phyloP scores from a whole-genome alignment of 2,888 invertebrate genomes.

The Unio pictorum region DNA sequence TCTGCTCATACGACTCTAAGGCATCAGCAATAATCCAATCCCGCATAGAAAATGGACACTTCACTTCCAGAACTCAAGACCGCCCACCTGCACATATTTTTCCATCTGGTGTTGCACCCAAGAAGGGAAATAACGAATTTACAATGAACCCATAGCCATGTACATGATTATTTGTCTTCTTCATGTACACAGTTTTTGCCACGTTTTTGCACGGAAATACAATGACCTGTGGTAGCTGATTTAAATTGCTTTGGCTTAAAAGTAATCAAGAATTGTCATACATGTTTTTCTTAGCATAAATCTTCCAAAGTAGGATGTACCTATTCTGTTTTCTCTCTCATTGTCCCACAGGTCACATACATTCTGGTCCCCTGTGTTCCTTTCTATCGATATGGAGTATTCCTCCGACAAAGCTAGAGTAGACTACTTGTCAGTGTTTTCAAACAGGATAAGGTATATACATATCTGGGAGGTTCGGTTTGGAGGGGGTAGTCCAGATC shows the following conservation, averaged over 20 bases:
- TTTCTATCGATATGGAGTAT: conserved; percentile 2
- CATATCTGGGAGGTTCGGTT: too few species aligned
- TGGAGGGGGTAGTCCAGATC: too few species aligned
- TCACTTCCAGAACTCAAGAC: too few species aligned
- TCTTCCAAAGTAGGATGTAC: conserved; percentile 18
- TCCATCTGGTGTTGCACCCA: conserved; percentile 1
- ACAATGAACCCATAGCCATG: conserved; percentile 28
- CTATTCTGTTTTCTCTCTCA: conserved; percentile 7
- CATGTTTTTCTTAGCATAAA: not conserved
- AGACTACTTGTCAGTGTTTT: too few species aligned
- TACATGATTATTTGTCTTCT: conserved; percentile 18
- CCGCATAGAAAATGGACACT: too few species aligned
- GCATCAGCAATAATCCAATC: too few species aligned
- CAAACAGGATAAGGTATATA: too few species aligned
- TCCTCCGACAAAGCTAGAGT: not conserved
- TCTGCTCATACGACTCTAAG: too few species aligned
- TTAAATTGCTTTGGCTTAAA: conserved; percentile 6
- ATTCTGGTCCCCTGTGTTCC: conserved; percentile 13
- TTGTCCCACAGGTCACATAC: conserved; percentile 6
- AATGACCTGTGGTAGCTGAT: conserved; percentile 1
- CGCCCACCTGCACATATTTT: too few species aligned
- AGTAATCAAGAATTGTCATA: too few species aligned
- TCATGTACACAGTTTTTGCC: conserved; percentile 9
- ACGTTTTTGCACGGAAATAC: conserved; percentile 8
- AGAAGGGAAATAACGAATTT: conserved; percentile 20